Base-by-base conservation (phyloP, 2,113 vertebrate species). In the Prochilodus magdalenae region DNA sequence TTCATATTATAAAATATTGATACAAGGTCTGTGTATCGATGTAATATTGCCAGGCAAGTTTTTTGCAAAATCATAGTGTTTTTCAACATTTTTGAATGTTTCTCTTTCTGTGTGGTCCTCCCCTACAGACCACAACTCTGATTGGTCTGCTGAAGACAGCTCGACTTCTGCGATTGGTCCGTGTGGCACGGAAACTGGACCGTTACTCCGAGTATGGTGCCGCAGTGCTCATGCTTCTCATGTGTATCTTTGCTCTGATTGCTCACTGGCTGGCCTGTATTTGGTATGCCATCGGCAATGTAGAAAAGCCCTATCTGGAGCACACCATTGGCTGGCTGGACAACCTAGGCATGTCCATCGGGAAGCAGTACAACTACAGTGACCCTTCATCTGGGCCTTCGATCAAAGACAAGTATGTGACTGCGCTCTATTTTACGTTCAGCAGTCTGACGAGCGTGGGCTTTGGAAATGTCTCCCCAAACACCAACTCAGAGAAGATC, bases 401-500 rank as follows among this genome's bases (percentile, higher is more conserved):
- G 81, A 99, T 99, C 93, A 99, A 98, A 92, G 98, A 99, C 90
- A 99, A 99, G 95, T 99, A 99, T 3, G 97, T 99, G 85, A 99
- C 98, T 2, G 98, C 98, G 24, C 96, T 99, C 84, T 99, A 99
- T 92, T 99, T 99, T 92, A 99, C 98, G 92, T 99, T 99, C 96
- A 99, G 98, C 95, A 99, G 97, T 91, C 92, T 99, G 90, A 99
- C 98, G 89, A 99, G 98, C 62, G 98, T 99, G 85, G 98, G 98
- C 88, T 99, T 99, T 84, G 98, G 98, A 85, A 99, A 99, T 78
- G 97, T 99, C 83, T 99, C 97, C 83, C 97, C 98, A 83, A 99
- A 99, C 92, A 99, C 98, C 94, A 99, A 99, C 95, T 99, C 98
- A 1, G 98, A 99, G 93, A 99, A 99, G 95, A 98, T 99, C 89